These are phyloP conservation scores for Drosophila setosimentum DNA, from an alignment of 2,888 invertebrate genomes.

Conservation along the genomic window DNA sequence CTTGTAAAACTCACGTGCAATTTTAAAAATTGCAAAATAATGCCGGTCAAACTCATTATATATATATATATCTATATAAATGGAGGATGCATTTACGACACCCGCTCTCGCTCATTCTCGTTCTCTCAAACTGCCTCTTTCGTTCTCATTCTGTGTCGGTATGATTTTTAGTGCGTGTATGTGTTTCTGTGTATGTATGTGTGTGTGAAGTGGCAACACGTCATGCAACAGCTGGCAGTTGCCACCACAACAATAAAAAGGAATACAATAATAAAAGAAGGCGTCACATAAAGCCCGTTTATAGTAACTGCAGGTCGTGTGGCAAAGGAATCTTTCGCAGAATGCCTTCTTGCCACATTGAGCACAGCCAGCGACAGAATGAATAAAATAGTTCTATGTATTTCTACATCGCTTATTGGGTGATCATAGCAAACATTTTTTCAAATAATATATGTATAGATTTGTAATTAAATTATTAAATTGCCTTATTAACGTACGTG, in stretches of 20 bases:
- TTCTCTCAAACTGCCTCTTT: conserved; percentile 1
- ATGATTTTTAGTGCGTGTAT: not conserved
- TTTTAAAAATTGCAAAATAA: conserved; percentile 75
- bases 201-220: conserved; percentile 29
- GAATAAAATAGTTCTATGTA: not conserved
- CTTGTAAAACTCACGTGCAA: conserved; percentile 69
- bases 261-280: conserved; percentile 9
- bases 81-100: conserved; percentile 16
- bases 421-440: not conserved
- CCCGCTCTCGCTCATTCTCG: conserved; percentile 1
- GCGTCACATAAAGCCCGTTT: conserved; percentile 1
- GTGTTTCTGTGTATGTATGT: not conserved
- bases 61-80: conserved; percentile 14
- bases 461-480: conserved; percentile 4
- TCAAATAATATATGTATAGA: not conserved
- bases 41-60: conserved; percentile 79
- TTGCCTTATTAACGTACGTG: not conserved
- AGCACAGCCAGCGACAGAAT: not conserved
- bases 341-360: not conserved
- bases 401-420: not conserved
- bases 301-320: conserved; percentile 6
- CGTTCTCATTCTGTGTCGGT: not conserved
- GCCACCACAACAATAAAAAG: conserved; percentile 28
- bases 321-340: not conserved
- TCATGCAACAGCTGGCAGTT: conserved; percentile 63